Evolutionary conservation across 2,797 vertebrate genomes (phyloP).

Genomic region (Anabas testudineus): DNA sequence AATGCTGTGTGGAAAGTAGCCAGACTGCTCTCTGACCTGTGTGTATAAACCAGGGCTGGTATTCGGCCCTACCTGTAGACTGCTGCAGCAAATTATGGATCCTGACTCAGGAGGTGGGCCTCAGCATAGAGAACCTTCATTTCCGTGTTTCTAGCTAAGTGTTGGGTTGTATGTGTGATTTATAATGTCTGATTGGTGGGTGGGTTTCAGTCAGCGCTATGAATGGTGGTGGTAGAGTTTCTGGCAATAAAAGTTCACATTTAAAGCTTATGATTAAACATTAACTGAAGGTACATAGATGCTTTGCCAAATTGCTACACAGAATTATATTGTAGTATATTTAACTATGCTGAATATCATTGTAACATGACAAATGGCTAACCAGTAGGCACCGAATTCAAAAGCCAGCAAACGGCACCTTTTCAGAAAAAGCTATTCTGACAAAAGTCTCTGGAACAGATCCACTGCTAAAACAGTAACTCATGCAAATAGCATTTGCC

Average conservation of each 20-base stretch:
- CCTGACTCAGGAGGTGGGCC: conserved; percentile 54
- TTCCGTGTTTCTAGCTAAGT: conserved; percentile 35
- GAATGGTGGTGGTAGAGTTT: not conserved
- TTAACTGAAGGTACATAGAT: conserved; percentile 13
- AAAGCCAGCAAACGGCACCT: conserved; percentile 41
- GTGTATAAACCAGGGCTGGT: conserved; percentile 37
- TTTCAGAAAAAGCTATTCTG: conserved; percentile 46
- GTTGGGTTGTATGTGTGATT: conserved; percentile 21
- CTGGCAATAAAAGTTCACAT: conserved; percentile 23
- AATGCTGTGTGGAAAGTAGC: conserved; percentile 56
- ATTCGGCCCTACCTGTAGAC: conserved; percentile 39
- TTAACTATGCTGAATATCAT: conserved; percentile 35
- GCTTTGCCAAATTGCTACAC: conserved; percentile 18
- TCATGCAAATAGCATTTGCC: conserved; percentile 79
- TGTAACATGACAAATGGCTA: conserved; percentile 43
- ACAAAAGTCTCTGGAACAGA: conserved; percentile 72
- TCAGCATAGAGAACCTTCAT: conserved; percentile 54
- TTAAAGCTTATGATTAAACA: conserved; percentile 23
- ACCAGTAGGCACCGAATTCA: conserved; percentile 37
- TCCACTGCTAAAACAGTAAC: conserved; percentile 78
- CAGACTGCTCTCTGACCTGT: conserved; percentile 69
- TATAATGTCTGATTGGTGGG: conserved; percentile 32
- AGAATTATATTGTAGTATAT: conserved; percentile 18
- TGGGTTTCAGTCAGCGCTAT: conserved; percentile 22
- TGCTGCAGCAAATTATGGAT: conserved; percentile 60